Conservation (phyloP, 2,797 vertebrate species). For the Halcyon chelicuti region DNA sequence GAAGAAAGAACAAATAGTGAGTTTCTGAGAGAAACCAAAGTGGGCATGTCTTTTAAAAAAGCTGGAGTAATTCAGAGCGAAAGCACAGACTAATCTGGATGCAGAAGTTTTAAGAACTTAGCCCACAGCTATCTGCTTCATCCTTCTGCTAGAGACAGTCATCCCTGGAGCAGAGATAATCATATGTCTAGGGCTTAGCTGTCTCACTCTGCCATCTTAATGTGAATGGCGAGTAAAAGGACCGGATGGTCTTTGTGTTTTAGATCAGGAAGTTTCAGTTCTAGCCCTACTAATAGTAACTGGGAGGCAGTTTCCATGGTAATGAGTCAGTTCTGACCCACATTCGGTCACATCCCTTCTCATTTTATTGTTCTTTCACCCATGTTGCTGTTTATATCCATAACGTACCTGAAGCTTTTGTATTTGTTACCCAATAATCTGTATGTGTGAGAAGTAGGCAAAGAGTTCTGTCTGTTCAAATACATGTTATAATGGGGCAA, state of each 20-base stretch:
- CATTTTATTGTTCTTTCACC: background rate
- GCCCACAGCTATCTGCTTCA: background rate
- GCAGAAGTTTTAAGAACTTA: background rate
- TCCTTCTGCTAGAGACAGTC: background rate
- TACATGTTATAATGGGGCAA: accelerated
- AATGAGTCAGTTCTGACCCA: background rate
- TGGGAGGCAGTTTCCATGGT: background rate
- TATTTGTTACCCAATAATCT: background rate
- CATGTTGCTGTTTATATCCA: accelerated
- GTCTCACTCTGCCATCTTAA: background rate
- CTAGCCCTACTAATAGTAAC: background rate
- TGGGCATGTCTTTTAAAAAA: background rate
- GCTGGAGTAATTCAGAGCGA: background rate
- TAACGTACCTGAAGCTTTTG: background rate
- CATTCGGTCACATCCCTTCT: background rate
- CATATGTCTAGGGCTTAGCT: background rate
- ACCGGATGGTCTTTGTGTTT: background rate
- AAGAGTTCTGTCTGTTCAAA: background rate
- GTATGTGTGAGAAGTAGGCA: background rate
- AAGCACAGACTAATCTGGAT: background rate
- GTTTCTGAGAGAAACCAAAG: background rate
- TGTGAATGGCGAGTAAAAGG: background rate
- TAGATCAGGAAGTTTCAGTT: background rate
- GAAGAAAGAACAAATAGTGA: background rate
- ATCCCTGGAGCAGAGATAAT: background rate